These are phyloP conservation scores for Carlito syrichta DNA, from an alignment of 2,113 vertebrate genomes.

Conservation along the genomic window DNA sequence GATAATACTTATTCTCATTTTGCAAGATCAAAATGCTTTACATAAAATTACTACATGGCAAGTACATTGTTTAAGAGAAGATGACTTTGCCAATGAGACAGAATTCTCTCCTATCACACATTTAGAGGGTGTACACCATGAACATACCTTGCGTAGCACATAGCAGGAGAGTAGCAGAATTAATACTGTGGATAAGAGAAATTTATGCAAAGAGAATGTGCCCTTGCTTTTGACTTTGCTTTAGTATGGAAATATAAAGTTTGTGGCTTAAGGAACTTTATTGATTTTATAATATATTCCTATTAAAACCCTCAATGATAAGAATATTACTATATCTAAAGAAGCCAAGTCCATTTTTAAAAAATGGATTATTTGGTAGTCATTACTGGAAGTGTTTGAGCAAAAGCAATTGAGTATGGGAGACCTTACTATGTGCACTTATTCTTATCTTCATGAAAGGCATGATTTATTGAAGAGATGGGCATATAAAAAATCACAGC, in stretches of 20 bases:
- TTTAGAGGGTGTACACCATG: background rate
- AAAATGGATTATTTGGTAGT: background rate
- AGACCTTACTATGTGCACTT: background rate
- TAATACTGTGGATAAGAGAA: background rate
- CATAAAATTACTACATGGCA: background rate
- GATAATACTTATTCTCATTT: slow-evolving; percentile 21
- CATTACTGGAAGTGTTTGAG: background rate
- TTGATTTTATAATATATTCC: background rate
- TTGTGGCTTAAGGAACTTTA: background rate
- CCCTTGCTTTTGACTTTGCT: background rate
- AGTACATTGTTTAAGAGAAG: background rate
- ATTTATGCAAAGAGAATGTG: background rate
- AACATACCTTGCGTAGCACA: background rate
- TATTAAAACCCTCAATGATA: background rate
- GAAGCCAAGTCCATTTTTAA: background rate
- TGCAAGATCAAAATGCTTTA: slow-evolving; percentile 30
- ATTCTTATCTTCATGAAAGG: background rate
- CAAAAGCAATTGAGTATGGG: background rate
- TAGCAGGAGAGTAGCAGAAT: background rate
- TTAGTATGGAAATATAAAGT: background rate
- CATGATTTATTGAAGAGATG: background rate
- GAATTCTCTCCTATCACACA: background rate
- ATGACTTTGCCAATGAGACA: background rate
- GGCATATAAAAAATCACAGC: background rate
- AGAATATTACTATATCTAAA: background rate